A percentile compares a stretch with the other conserved stretches of the same genome.
These are phyloP conservation scores for Mugil cephalus DNA, from an alignment of 2,113 vertebrate species.

Conservation along the genomic window DNA sequence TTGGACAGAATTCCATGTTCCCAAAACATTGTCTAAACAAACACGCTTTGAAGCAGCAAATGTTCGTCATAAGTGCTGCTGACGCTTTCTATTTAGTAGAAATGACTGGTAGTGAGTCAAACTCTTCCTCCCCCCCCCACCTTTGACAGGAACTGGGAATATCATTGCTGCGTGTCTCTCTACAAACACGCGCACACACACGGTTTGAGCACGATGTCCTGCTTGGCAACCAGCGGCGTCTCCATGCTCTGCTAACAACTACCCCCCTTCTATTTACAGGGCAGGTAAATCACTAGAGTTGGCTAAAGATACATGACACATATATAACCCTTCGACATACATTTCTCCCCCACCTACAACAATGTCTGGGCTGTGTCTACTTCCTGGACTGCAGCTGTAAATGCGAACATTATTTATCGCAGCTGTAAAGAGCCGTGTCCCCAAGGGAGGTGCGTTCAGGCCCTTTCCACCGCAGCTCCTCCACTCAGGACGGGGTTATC, in stretches of 20 bases:
- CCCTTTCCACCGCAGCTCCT: conserved; percentile 10
- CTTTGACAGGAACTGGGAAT: conserved; percentile 44
- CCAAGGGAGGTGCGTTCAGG: conserved; percentile 4
- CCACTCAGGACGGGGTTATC: neutral
- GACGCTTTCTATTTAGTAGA: neutral
- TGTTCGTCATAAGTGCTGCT: neutral
- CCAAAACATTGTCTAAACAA: neutral
- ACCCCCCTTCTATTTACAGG: conserved; percentile 17
- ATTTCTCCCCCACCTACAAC: conserved; percentile 26
- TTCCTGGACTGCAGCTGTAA: conserved; percentile 36
- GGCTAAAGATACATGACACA: conserved; percentile 50
- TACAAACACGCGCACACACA: conserved; percentile 29
- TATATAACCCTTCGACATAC: conserved; percentile 24
- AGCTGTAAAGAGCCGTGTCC: conserved; percentile 37
- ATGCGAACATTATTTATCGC: conserved; percentile 55
- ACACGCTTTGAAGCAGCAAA: neutral
- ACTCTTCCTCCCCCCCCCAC: conserved; percentile 36
- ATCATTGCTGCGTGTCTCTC: conserved; percentile 33
- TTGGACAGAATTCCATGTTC: neutral
- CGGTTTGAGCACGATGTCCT: conserved; percentile 34
- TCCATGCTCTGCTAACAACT: conserved; percentile 31
- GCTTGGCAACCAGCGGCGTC: conserved; percentile 53
- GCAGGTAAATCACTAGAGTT: conserved; percentile 51
- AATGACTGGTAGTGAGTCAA: conserved; percentile 35
- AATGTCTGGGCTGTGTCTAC: conserved; percentile 25